Evolutionary conservation across 2,888 invertebrate species (phyloP), one percentile per base, ranked within the genome.

Genomic region (Mystacides longicornis): DNA sequence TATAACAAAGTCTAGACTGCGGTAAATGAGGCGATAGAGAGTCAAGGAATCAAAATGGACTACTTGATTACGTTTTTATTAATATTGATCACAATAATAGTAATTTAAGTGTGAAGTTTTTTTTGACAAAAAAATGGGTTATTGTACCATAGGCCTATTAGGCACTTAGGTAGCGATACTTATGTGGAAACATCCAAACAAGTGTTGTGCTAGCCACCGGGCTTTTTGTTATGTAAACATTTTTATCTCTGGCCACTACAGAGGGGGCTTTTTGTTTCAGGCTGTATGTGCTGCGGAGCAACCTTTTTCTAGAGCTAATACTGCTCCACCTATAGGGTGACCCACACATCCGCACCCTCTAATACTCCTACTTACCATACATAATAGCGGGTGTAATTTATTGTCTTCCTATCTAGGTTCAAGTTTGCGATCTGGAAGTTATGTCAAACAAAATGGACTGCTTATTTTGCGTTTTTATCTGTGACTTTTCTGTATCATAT

Each of bases 171-270:
- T n/a, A n/a, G n/a, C n/a, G n/a, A n/a, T n/a, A n/a, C n/a, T n/a
- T n/a, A n/a, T 37, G 42, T 51, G 21, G 33, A 51, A 51, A 51
- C 42, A 51, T 33, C 51, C 42, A 51, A 11, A 37, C n/a, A 11
- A 51, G 37, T 27, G 45, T 52, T 52, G 11, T n/a, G n/a, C 27
- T 11, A 5, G 45, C 45, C 52, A 45, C 20, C 21, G 37, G 45
- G 52, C 54, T 49, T 54, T 54, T 50, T 49, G 54, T 54, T 43
- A 18, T 50, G 54, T 49, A 54, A 54, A 54, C 54, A 54, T 54
- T 54, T 31, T 27, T 50, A 54, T 22, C 14, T 16, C 21, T 19
- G 27, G 42, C 21, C 20, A 21, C 21, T 21, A 11, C 31, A 49
- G 11, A 21, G 31, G 51, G 21, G 21, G 51, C 22, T 37, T 51